Evolutionary conservation across 1,140 invertebrate genomes (phyloP).

Genomic region (Drosophila malerkotliana): DNA sequence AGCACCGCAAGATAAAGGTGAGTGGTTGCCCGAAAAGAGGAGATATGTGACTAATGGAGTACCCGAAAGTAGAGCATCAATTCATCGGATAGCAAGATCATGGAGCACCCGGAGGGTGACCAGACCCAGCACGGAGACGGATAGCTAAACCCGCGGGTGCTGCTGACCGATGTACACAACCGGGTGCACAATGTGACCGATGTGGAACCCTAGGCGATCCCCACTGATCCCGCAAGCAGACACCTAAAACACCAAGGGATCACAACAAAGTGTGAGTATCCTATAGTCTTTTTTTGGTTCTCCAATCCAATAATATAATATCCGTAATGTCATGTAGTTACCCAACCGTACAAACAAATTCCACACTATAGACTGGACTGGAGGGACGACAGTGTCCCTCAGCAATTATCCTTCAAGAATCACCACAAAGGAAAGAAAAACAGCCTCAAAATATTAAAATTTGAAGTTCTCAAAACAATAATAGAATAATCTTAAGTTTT

Average conservation of each 20-base stretch:
- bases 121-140: constrained; percentile 74
- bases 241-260: constrained; percentile 1
- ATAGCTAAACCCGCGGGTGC: constrained; percentile 34
- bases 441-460: neutral
- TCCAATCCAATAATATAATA: neutral
- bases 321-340: neutral
- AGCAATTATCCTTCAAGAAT: neutral
- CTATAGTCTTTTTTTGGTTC: neutral
- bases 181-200: constrained; percentile 27
- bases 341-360: neutral
- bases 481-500: neutral
- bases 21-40: neutral
- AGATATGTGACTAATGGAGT: neutral
- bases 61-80: constrained; percentile 16
- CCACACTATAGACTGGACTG: neutral
- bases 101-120: constrained; percentile 74
- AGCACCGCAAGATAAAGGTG: constrained; percentile 71
- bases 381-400: neutral
- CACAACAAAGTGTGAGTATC: constrained; percentile 9
- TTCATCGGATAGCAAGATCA: constrained; percentile 39
- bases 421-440: neutral
- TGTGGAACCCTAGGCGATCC: constrained; percentile 15
- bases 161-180: constrained; percentile 39
- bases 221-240: constrained; percentile 13
- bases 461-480: neutral